Conservation (phyloP, 2,888 invertebrate species). For the Eupelmus urozonus region DNA sequence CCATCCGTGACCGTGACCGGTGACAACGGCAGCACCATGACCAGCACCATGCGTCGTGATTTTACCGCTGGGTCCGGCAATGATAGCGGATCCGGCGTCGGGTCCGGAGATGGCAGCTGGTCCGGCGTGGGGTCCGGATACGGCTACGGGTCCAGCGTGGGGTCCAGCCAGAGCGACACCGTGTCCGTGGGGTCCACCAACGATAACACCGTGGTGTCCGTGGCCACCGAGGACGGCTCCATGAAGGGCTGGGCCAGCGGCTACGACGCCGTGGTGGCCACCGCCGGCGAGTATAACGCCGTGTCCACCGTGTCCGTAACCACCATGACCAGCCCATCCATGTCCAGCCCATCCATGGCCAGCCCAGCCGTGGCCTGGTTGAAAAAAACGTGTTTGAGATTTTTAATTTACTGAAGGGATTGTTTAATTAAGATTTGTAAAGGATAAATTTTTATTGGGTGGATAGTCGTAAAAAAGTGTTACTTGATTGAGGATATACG, state of each 20-base stretch:
- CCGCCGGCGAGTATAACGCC: slow-evolving; percentile 23
- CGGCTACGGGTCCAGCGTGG: slow-evolving; percentile 68
- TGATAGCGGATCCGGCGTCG: slow-evolving; percentile 72
- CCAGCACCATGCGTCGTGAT: slow-evolving; percentile 75
- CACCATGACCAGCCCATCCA: slow-evolving; percentile 16
- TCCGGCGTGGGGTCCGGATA: slow-evolving; percentile 69
- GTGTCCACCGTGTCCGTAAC: slow-evolving; percentile 27
- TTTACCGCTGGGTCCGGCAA: slow-evolving; percentile 74
- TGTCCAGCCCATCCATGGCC: slow-evolving; percentile 44
- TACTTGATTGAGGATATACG: no score
- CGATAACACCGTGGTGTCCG: slow-evolving; percentile 66
- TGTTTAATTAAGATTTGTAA: no score
- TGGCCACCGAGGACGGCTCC: slow-evolving; percentile 72
- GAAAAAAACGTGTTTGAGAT: no score
- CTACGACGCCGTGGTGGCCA: slow-evolving; percentile 10
- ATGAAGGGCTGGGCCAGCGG: slow-evolving; percentile 58
- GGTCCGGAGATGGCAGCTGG: slow-evolving; percentile 73
- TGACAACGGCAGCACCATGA: slow-evolving; percentile 71
- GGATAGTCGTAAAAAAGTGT: no score
- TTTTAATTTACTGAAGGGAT: no score
- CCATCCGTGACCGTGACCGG: slow-evolving; percentile 66
- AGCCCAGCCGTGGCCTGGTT: no score
- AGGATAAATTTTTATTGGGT: no score
- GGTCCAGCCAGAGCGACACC: slow-evolving; percentile 73
- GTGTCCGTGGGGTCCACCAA: slow-evolving; percentile 71